These are phyloP conservation scores for Etheostoma spectabile DNA, from an alignment of 2,113 vertebrate species.

Conservation along the genomic window DNA sequence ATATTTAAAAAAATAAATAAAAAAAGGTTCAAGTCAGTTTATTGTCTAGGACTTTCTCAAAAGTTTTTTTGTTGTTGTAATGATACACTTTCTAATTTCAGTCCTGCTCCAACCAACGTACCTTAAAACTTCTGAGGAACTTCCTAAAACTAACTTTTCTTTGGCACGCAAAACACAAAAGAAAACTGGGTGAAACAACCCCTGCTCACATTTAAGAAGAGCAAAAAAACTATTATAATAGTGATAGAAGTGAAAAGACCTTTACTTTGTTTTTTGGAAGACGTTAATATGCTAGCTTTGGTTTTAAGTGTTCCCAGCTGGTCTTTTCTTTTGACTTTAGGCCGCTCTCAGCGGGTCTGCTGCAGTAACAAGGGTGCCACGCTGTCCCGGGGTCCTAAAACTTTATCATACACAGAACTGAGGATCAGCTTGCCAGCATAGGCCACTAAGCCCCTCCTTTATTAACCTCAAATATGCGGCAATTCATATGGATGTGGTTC, in stretches of 20 bases:
- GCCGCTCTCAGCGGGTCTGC: conserved; percentile 56
- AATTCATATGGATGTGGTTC: conserved; percentile 61
- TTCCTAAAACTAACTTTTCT: conserved; percentile 27
- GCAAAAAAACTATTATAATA: conserved; percentile 29
- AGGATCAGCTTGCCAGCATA: conserved; percentile 48
- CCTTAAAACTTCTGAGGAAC: not conserved
- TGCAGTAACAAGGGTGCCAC: conserved; percentile 69
- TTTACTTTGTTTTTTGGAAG: conserved; percentile 67
- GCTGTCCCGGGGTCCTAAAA: conserved; percentile 61
- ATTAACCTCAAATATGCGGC: conserved; percentile 60
- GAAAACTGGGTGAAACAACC: conserved; percentile 38
- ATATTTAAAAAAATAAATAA: too few relatives aligned
- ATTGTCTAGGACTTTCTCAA: not conserved
- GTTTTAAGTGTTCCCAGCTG: conserved; percentile 76
- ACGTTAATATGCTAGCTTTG: conserved; percentile 61
- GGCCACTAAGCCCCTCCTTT: conserved; percentile 53
- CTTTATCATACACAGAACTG: conserved; percentile 55
- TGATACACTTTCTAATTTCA: not conserved
- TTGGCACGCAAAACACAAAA: conserved; percentile 45
- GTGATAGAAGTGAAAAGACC: conserved; percentile 58
- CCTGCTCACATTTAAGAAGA: conserved; percentile 13
- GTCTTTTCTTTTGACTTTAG: conserved; percentile 51
- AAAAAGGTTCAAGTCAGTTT: too few relatives aligned
- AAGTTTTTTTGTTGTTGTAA: not conserved
- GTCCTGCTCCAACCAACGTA: conserved; percentile 19